These are phyloP conservation scores for Caenorhabditis sp. DNA, from an alignment of 2,888 invertebrate genomes.

Conservation along the genomic window DNA sequence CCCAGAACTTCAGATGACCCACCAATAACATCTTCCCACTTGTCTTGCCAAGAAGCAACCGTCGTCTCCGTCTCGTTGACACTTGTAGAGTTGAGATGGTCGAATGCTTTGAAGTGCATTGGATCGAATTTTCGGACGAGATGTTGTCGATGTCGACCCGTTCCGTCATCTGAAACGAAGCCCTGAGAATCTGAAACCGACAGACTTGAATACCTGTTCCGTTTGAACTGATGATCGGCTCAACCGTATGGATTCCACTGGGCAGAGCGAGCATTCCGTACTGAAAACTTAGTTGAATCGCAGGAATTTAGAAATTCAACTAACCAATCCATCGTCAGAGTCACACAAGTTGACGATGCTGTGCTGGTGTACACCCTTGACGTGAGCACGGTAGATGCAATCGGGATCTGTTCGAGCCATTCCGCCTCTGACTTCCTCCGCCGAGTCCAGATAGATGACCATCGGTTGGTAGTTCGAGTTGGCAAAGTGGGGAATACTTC, in stretches of 20 bases:
- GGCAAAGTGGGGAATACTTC: slow-evolving; percentile 62
- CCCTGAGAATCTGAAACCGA: background rate
- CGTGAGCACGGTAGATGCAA: slow-evolving; percentile 78
- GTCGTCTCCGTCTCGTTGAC: slow-evolving; percentile 34
- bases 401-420: slow-evolving; percentile 70
- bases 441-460: slow-evolving; percentile 78
- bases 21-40: slow-evolving; percentile 67
- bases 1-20: background rate
- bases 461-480: slow-evolving; percentile 74
- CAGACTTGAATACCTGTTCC: slow-evolving; percentile 24
- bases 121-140: slow-evolving; percentile 64
- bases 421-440: slow-evolving; percentile 72
- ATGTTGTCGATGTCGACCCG: slow-evolving; percentile 53
- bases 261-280: slow-evolving; percentile 80
- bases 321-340: slow-evolving; percentile 78
- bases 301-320: slow-evolving; percentile 22
- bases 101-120: slow-evolving; percentile 65
- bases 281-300: slow-evolving; percentile 61
- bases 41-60: slow-evolving; percentile 44
- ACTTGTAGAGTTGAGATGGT: slow-evolving; percentile 60
- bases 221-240: slow-evolving; percentile 71
- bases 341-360: slow-evolving; percentile 82
- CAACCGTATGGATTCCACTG: slow-evolving; percentile 80
- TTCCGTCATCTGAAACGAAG: slow-evolving; percentile 49
- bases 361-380: slow-evolving; percentile 72